A percentile compares a stretch with the other conserved stretches of the same genome.
These are phyloP conservation scores for Microcebus tavaratra DNA, from an alignment of 2,113 vertebrate species.

Conservation along the genomic window DNA sequence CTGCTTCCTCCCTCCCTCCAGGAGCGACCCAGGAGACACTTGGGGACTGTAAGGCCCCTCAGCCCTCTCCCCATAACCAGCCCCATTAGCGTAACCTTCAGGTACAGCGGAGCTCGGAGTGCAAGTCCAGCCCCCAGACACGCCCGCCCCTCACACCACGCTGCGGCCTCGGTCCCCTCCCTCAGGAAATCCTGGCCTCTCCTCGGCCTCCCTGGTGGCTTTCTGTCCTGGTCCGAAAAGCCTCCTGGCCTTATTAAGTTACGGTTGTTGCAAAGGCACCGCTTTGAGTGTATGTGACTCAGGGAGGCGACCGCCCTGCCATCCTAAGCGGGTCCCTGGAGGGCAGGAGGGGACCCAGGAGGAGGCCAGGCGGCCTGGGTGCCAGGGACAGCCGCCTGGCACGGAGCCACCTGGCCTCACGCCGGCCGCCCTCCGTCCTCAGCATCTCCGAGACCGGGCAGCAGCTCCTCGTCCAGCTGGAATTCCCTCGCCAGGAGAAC, in stretches of 20 bases:
- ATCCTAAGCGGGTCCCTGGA: background rate
- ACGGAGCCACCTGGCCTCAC: background rate
- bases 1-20: background rate
- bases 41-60: too few relatives aligned
- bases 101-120: background rate
- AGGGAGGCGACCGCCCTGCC: background rate
- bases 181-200: background rate
- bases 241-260: background rate
- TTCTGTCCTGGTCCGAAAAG: background rate
- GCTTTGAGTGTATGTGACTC: background rate
- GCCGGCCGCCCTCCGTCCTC: background rate
- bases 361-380: background rate
- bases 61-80: background rate
- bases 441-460: conserved; percentile 74
- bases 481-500: conserved; percentile 71
- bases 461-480: conserved; percentile 71
- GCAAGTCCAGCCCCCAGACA: background rate
- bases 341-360: background rate
- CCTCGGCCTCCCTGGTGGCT: background rate
- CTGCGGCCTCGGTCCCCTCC: background rate
- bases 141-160: background rate
- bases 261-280: background rate
- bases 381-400: fast-evolving
- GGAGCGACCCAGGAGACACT: background rate
- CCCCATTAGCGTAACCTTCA: background rate